Percentiles rank a stretch among this genome's conserved stretches.
phyloP scores from a whole-genome alignment of 2,888 invertebrate species.

The Odontothrips loti region DNA sequence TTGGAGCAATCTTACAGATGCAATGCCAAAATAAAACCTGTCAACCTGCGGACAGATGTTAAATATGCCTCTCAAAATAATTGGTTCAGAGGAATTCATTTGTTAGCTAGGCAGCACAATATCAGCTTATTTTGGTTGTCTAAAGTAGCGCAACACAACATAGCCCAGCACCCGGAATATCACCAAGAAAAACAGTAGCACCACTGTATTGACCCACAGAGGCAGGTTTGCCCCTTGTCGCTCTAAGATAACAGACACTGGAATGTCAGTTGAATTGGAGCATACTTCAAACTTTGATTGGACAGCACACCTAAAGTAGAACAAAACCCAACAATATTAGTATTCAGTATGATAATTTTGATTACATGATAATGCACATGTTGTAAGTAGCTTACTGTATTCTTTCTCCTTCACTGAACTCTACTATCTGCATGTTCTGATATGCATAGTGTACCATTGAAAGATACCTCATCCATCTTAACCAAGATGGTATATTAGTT shows the following conservation, averaged over 20 bases:
- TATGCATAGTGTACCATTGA: conserved; percentile 77
- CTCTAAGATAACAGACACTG: conserved; percentile 61
- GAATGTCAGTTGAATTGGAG: conserved; percentile 57
- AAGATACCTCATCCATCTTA: conserved; percentile 69
- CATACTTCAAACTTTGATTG: conserved; percentile 64
- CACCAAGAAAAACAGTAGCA: conserved; percentile 64
- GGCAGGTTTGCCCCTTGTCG: conserved; percentile 61
- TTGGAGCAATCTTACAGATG: neutral
- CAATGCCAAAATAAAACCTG: neutral
- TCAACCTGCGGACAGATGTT: neutral
- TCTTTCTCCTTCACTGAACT: conserved; percentile 57
- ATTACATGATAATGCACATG: conserved; percentile 19
- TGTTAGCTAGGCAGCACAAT: neutral
- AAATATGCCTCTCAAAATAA: neutral
- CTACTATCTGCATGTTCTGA: conserved; percentile 75
- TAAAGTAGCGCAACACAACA: conserved; percentile 65
- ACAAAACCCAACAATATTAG: neutral
- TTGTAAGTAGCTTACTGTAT: conserved; percentile 19
- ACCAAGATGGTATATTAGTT: conserved; percentile 66
- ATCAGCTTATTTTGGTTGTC: conserved; percentile 57
- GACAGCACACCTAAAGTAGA: conserved; percentile 58
- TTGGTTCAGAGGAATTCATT: neutral
- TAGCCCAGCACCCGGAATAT: conserved; percentile 69
- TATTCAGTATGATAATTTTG: conserved; percentile 9
- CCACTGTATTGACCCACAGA: conserved; percentile 68